Evolutionary conservation across 2,888 invertebrate species (phyloP).

Genomic region (Drosophila prolongata): DNA sequence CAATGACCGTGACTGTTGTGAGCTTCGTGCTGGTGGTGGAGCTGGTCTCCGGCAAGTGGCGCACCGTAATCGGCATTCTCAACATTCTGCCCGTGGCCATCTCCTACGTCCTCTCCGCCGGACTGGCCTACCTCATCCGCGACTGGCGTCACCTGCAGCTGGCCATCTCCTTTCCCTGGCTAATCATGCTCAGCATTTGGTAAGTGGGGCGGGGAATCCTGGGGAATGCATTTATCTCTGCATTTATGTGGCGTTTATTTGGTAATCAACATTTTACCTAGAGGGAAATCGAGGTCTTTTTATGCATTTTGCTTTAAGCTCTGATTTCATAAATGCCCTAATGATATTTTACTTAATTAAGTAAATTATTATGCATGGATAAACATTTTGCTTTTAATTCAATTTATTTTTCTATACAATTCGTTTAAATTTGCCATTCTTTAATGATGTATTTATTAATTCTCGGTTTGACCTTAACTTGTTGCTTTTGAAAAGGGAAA

Average conservation of each 20-base stretch:
- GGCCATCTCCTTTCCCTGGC: slow-evolving; percentile 87
- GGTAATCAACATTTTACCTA: background rate
- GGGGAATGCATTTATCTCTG: background rate
- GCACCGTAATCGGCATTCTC: slow-evolving; percentile 87
- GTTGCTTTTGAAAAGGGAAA: no score
- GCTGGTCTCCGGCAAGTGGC: slow-evolving; percentile 88
- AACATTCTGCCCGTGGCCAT: slow-evolving; percentile 88
- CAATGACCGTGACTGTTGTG: slow-evolving; percentile 88
- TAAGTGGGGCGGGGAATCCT: slow-evolving; percentile 74
- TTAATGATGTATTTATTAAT: no score
- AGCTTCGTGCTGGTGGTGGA: slow-evolving; percentile 89
- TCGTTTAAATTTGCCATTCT: no score
- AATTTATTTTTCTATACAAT: background rate
- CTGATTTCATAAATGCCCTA: background rate
- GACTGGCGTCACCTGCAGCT: slow-evolving; percentile 86
- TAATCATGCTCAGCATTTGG: slow-evolving; percentile 86
- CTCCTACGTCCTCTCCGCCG: slow-evolving; percentile 86
- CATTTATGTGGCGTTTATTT: background rate
- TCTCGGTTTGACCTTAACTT: no score
- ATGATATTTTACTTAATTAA: slow-evolving; percentile 5
- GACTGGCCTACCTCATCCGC: slow-evolving; percentile 86
- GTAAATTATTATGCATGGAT: background rate
- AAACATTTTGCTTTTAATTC: no score
- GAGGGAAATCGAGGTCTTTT: slow-evolving; percentile 9
- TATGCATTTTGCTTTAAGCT: background rate